Conservation (phyloP, 2,888 invertebrate genomes). For the Rhagonycha lutea region DNA sequence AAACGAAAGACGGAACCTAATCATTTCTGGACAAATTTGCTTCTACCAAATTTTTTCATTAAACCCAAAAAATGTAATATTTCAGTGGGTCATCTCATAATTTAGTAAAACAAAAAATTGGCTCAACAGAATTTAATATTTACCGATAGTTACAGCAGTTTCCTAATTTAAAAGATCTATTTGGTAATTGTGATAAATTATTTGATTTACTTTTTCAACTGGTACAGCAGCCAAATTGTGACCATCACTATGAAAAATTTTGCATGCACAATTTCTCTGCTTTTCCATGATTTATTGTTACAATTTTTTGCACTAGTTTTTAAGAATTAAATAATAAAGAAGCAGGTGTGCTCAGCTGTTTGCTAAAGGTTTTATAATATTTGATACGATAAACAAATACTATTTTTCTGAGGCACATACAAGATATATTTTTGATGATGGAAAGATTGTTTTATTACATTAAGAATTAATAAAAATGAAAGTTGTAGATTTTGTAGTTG, state of each 20-base stretch:
- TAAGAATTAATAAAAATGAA: slow-evolving; percentile 18
- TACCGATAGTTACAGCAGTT: slow-evolving; percentile 14
- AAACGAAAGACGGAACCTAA: background rate
- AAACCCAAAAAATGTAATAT: background rate
- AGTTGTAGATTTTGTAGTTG: slow-evolving; percentile 40
- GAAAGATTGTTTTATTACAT: slow-evolving; percentile 36
- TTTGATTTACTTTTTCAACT: slow-evolving; percentile 20
- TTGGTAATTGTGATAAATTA: slow-evolving; percentile 24
- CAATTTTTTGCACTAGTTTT: slow-evolving; percentile 14
- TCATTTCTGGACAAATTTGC: background rate
- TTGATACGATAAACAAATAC: slow-evolving; percentile 37
- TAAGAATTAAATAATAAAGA: slow-evolving; percentile 7
- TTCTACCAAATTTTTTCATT: background rate
- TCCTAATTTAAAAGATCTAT: background rate
- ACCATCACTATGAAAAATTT: background rate
- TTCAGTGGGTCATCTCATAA: background rate
- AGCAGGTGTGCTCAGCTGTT: slow-evolving; percentile 38
- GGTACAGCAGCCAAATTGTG: background rate
- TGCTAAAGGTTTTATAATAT: slow-evolving; percentile 43
- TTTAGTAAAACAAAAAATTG: background rate
- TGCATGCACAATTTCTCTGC: background rate
- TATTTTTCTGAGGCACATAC: slow-evolving; percentile 50
- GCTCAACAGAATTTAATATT: slow-evolving; percentile 4
- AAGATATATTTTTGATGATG: slow-evolving; percentile 49
- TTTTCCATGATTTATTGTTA: slow-evolving; percentile 1